Conservation (phyloP, 2,797 vertebrate species). For the Gila robusta region DNA sequence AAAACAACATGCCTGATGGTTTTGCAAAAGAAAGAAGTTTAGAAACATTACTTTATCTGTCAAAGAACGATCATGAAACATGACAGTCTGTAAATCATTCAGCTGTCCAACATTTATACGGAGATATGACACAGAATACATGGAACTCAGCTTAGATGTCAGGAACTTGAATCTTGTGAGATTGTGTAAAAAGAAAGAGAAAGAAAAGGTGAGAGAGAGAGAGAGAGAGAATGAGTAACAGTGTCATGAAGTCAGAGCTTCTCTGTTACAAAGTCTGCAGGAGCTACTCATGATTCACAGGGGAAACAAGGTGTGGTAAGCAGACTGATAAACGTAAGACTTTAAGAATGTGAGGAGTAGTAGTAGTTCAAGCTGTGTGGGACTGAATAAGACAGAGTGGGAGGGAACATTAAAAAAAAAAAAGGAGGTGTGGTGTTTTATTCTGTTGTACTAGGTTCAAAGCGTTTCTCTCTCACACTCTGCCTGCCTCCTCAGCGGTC, state of each 20-base stretch:
- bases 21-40: background rate
- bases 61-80: background rate
- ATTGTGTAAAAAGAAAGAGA: background rate
- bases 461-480: background rate
- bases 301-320: constrained; percentile 35
- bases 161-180: background rate
- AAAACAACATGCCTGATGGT: background rate
- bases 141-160: background rate
- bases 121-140: background rate
- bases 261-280: constrained; percentile 25
- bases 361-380: background rate
- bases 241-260: background rate
- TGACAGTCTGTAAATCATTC: background rate
- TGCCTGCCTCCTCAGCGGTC: background rate
- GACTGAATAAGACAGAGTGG: background rate
- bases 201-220: background rate
- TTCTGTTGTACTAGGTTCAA: background rate
- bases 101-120: background rate
- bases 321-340: constrained; percentile 23
- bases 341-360: constrained; percentile 16
- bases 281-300: constrained; percentile 5
- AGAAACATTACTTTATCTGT: background rate
- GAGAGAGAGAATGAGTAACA: background rate
- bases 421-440: constrained; percentile 5
- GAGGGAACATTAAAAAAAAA: background rate